A percentile compares a stretch with the other conserved stretches of the same genome.
phyloP scores from a whole-genome alignment of 2,113 vertebrate genomes.

The Cricetomys ansorgei region DNA sequence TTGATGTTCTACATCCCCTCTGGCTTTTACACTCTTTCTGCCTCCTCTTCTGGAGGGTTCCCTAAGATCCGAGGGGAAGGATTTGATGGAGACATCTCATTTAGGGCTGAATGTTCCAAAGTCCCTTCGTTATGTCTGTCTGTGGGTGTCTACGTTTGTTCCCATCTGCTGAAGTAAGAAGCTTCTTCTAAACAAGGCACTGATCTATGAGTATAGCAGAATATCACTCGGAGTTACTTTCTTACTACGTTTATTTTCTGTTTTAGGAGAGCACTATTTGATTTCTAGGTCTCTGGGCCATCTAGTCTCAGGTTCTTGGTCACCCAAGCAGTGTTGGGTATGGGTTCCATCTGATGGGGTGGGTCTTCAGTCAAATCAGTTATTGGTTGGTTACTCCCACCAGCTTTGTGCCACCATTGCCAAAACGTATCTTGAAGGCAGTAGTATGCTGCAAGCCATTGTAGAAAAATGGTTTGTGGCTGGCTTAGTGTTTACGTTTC shows the following conservation, averaged over 20 bases:
- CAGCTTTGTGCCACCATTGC: not conserved
- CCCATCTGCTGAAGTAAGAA: not conserved
- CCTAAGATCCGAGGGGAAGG: not conserved
- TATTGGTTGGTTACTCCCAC: not conserved
- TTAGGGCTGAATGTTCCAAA: not conserved
- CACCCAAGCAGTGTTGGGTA: not conserved
- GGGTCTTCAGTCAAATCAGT: not conserved
- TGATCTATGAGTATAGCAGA: not conserved
- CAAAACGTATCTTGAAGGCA: not conserved
- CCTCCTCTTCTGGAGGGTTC: not conserved
- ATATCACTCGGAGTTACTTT: not conserved
- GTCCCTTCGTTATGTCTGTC: not conserved
- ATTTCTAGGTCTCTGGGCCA: not conserved
- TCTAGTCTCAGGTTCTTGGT: not conserved
- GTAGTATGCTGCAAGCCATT: not conserved
- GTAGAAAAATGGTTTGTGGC: not conserved
- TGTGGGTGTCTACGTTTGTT: not conserved
- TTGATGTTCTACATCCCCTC: not conserved
- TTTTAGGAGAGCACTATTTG: not conserved
- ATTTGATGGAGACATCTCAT: not conserved
- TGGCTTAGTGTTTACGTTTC: not conserved
- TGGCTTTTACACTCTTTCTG: not conserved
- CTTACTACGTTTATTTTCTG: not conserved
- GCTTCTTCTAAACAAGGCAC: not conserved
- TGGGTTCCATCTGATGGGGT: not conserved